Conservation (phyloP, 2,888 invertebrate species). For the Luffia ferchaultella region DNA sequence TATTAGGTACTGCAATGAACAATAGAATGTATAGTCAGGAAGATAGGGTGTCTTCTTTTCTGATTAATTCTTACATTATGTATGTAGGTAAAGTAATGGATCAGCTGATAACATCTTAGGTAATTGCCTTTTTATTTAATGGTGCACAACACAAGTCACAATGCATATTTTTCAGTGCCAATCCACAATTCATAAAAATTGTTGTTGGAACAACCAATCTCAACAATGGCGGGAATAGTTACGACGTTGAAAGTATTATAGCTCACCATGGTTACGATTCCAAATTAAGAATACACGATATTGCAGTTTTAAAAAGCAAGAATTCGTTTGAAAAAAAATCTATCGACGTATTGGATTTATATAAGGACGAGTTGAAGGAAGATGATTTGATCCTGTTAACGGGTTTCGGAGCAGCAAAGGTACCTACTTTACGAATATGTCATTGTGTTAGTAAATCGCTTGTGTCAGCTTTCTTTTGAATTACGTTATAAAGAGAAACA, state of each 20-base stretch:
- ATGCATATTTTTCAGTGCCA: conserved; percentile 36
- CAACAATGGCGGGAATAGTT: conserved; percentile 28
- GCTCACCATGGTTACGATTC: conserved; percentile 30
- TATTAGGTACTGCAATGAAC: too few relatives aligned
- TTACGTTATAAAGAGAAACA: too few relatives aligned
- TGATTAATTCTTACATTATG: too few relatives aligned
- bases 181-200: conserved; percentile 33
- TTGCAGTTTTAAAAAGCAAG: conserved; percentile 37
- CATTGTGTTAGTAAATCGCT: too few relatives aligned
- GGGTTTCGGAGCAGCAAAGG: conserved; percentile 46
- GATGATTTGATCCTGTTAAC: conserved; percentile 34
- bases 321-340: conserved; percentile 27
- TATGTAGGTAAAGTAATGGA: too few relatives aligned
- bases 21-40: too few relatives aligned
- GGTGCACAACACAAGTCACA: too few relatives aligned
- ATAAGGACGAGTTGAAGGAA: conserved; percentile 25
- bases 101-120: too few relatives aligned
- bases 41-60: too few relatives aligned
- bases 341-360: conserved; percentile 25
- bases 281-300: conserved; percentile 32
- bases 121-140: too few relatives aligned
- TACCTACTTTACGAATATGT: too few relatives aligned
- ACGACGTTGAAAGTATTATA: conserved; percentile 27
- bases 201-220: conserved; percentile 43
- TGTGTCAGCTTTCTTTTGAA: too few relatives aligned